Base-by-base conservation (phyloP, 2,888 invertebrate genomes). In the Priocnemis perturbator region DNA sequence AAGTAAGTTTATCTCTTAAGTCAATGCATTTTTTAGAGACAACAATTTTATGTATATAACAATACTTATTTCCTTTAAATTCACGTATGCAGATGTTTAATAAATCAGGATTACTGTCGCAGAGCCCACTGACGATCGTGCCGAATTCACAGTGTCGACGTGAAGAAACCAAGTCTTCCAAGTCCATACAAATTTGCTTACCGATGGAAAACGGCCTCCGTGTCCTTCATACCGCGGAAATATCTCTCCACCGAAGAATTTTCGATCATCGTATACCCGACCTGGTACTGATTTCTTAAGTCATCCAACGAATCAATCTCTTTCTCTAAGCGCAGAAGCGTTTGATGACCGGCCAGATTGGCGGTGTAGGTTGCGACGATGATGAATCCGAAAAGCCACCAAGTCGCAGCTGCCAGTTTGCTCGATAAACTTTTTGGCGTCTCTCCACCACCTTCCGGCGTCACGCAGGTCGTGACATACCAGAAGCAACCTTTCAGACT, bases 311-410 rank as follows among this genome's bases (percentile, higher is more conserved):
- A 97, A 83, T 97, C 97, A 50, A 98, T 96, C 0, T 97, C 97
- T 0, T 96, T 96, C 82, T 98, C 98, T 86, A 98, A 91, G 17
- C 98, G 93, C 0, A 97, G 97, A 0, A 97, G 96, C 0, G 99
- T 99, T 66, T 99, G 91, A 88, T 98, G 99, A 0, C 99, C 99
- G 1, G 99, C 99, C 85, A 99, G 91, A 89, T 99, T 99, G 0
- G 99, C 99, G 0, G 99, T 99, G 90, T 99, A 99, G 0, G 98
- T 98, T 2, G 99, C 99, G 86, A 99, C 98, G 78, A 99, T 98
- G 87, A 99, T 98, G 89, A 99, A 99, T 0, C 98, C 98, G 90
- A 99, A 99, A 26, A 99, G 91, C 99, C 99, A 99, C 98, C 98
- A 98, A 0, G 98, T 98, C 1, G 98, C 98, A 0, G 98, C 98